Evolutionary conservation across 2,888 invertebrate species (phyloP).

Genomic region (Dasypolia templi): DNA sequence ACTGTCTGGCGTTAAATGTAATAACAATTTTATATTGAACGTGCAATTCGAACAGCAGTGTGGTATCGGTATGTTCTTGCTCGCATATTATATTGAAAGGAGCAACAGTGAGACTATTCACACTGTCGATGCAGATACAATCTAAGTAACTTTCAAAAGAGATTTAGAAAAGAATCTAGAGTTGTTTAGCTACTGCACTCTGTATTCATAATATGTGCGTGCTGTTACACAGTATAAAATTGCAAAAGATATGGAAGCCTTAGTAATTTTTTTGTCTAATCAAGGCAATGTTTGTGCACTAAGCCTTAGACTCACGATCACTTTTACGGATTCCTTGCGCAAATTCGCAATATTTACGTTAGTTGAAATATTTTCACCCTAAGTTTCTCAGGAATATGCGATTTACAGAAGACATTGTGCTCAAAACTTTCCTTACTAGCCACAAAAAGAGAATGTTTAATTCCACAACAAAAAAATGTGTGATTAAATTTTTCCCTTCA

Average conservation of each 20-base stretch:
- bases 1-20: conserved; percentile 42
- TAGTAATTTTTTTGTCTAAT: neutral
- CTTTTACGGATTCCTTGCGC: neutral
- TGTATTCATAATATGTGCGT: conserved; percentile 15
- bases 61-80: conserved; percentile 15
- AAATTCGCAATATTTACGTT: conserved; percentile 6
- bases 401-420: neutral
- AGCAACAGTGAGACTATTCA: conserved; percentile 25
- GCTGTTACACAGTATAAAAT: conserved; percentile 5
- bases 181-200: neutral
- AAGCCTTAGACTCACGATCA: neutral
- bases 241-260: conserved; percentile 9
- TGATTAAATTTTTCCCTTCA: conserved; percentile 9
- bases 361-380: neutral
- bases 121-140: conserved; percentile 28
- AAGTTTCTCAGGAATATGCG: neutral
- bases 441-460: conserved; percentile 18
- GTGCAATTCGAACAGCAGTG: conserved; percentile 6
- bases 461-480: conserved; percentile 19
- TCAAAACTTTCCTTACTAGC: conserved; percentile 12
- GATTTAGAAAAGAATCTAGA: conserved; percentile 9
- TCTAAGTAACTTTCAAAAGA: conserved; percentile 1
- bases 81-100: conserved; percentile 14
- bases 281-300: neutral
- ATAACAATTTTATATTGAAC: conserved; percentile 45